These are phyloP conservation scores for Alouatta palliata DNA, from an alignment of 2,113 vertebrate species.

Conservation along the genomic window DNA sequence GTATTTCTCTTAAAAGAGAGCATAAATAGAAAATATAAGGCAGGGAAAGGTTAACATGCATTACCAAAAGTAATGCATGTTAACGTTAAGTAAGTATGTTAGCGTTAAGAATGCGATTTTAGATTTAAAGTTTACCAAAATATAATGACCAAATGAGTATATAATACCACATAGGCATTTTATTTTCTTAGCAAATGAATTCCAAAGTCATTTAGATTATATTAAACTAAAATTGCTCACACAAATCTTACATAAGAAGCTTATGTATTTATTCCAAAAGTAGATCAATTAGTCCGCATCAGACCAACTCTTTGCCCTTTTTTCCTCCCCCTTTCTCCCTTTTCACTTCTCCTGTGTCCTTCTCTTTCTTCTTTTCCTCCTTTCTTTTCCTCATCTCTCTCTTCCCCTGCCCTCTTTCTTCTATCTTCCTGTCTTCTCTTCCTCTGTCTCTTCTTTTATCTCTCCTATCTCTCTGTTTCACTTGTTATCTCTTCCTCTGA, in stretches of 20 bases:
- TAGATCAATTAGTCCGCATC: not conserved
- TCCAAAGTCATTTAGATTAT: not conserved
- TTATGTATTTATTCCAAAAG: not conserved
- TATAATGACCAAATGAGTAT: not conserved
- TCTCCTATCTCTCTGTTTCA: too few relatives aligned
- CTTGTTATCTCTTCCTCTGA: rapidly evolving
- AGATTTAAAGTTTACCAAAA: not conserved
- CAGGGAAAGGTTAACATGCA: not conserved
- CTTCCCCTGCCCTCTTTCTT: not conserved
- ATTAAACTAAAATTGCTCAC: not conserved
- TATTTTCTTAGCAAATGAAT: not conserved
- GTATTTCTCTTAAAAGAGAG: not conserved
- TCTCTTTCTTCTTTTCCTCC: not conserved
- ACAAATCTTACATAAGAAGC: not conserved
- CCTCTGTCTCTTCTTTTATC: not conserved
- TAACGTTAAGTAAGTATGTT: not conserved
- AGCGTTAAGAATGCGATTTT: not conserved
- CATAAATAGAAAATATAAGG: not conserved
- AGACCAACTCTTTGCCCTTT: not conserved
- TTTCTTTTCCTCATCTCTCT: not conserved
- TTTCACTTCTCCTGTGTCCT: not conserved
- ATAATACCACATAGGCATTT: not conserved
- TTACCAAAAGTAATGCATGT: not conserved
- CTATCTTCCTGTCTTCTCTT: not conserved
- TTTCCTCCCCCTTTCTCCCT: not conserved